Base-by-base conservation (phyloP, 2,113 vertebrate species). In the Empidonax alnorum region DNA sequence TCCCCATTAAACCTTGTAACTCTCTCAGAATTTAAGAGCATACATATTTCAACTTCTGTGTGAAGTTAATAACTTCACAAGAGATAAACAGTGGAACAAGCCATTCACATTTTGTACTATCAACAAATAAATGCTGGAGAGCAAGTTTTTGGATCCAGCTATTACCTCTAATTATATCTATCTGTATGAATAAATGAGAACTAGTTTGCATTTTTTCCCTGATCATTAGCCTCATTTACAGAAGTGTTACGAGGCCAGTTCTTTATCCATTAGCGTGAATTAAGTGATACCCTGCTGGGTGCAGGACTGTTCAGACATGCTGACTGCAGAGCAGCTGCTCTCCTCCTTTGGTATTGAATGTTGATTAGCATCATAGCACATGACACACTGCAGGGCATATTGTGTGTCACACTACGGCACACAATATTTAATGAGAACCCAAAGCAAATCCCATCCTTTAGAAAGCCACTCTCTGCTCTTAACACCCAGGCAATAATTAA, bases 241-340 rank as follows among this genome's bases (percentile, higher is more conserved):
- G 28, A 77, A 93, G 78, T 59, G 66, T 94, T 96, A 66, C 6
- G 81, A 94, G 91, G 71, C 58, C 42, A 95, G 82, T 44, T 73
- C 75, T 78, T 78, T 74, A 93, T 53, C 94, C 79, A 59, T 46
- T 85, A 96, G 56, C 1, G 3, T 8, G 47, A 96, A 94, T 89
- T 87, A 95, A 61, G 78, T 3, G 37, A 90, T 89, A 74, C 22
- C 91, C 95, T 94, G 89, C 95, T 84, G 95, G 68, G 96, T 6
- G 4, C 81, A 83, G 92, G 87, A 84, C 55, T 94, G 93, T 49
- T 89, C 94, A 95, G 89, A 93, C 92, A 61, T 83, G 84, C 89
- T 92, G 96, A 84, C 96, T 90, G 66, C 20, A 3, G 76, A 94
- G 82, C 96, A 97, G 96, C 97, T 97, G 97, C 91, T 93, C 73